Conservation (phyloP, 30 jellyfish, hydroid and myxozoan species). For the Mastigias papua region DNA sequence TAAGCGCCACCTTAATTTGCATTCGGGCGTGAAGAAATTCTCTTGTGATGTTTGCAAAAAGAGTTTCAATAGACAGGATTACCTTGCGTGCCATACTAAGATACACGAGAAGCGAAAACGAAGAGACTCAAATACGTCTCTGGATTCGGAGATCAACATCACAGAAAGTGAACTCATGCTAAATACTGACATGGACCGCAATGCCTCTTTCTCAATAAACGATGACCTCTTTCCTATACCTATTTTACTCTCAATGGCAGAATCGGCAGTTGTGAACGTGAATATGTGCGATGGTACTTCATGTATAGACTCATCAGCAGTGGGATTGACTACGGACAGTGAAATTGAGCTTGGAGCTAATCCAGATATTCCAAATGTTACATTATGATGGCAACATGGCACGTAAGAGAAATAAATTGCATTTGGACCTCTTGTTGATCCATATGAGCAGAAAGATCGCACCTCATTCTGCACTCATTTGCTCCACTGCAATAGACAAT, state of each 20-base stretch:
- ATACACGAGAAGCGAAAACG: conserved; percentile 50
- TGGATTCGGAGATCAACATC: conserved; percentile 61
- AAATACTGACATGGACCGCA: conserved; percentile 65
- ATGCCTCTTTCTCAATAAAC: conserved; percentile 62
- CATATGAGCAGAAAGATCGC: too few relatives aligned
- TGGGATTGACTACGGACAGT: conserved; percentile 42
- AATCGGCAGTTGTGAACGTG: conserved; percentile 61
- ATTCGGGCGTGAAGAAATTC: conserved; percentile 55
- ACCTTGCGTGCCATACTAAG: conserved; percentile 52
- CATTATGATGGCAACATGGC: conserved; percentile 61
- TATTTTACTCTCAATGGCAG: conserved; percentile 74
- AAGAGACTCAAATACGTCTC: conserved; percentile 36
- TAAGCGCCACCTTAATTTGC: conserved; percentile 68
- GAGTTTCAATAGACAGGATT: conserved; percentile 70
- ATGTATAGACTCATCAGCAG: conserved; percentile 51
- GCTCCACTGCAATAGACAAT: too few relatives aligned
- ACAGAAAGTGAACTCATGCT: conserved; percentile 66
- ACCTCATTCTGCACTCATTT: too few relatives aligned
- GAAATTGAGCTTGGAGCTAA: conserved; percentile 69
- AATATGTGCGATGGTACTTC: conserved; percentile 59
- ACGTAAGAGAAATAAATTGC: too few relatives aligned
- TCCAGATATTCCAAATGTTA: conserved; percentile 37
- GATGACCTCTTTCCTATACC: conserved; percentile 74
- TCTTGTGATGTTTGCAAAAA: conserved; percentile 70
- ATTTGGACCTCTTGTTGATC: too few relatives aligned